These are phyloP conservation scores for Acromyrmex charruanus DNA, from an alignment of 1,140 invertebrate genomes.

Conservation along the genomic window DNA sequence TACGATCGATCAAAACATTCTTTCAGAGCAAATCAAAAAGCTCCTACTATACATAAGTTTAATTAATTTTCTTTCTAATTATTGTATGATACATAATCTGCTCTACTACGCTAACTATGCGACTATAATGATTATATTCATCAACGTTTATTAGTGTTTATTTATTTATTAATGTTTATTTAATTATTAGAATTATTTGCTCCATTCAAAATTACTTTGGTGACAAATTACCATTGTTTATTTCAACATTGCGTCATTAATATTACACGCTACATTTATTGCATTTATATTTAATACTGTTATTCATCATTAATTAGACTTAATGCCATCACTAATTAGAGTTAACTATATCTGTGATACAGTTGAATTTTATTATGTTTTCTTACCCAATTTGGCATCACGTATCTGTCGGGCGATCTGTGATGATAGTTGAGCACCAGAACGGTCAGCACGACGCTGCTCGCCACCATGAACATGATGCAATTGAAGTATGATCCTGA, in stretches of 20 bases:
- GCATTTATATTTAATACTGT: not conserved
- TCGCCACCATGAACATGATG: conserved; percentile 99
- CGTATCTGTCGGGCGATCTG: conserved; percentile 97
- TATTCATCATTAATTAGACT: conserved; percentile 15
- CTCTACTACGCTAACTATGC: not conserved
- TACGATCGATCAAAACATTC: not conserved
- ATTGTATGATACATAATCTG: not conserved
- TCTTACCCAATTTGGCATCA: conserved; percentile 98
- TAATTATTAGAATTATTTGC: conserved; percentile 30
- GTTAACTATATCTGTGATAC: not conserved
- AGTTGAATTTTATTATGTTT: conserved; percentile 3
- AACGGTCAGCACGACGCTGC: conserved; percentile 98
- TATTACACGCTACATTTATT: conserved; percentile 13
- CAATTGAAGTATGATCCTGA: conserved; percentile 99
- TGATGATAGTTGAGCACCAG: conserved; percentile 99
- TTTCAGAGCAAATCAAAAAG: conserved; percentile 2
- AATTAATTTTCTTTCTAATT: conserved; percentile 19
- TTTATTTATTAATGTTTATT: conserved; percentile 37
- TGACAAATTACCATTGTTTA: conserved; percentile 33
- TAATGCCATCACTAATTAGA: conserved; percentile 11
- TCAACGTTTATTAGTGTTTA: conserved; percentile 14
- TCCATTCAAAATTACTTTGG: conserved; percentile 18
- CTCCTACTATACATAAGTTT: not conserved
- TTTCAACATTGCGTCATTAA: conserved; percentile 25
- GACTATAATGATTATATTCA: conserved; percentile 23